Evolutionary conservation across 2,113 vertebrate genomes (phyloP).

Genomic region (Motacilla alba): DNA sequence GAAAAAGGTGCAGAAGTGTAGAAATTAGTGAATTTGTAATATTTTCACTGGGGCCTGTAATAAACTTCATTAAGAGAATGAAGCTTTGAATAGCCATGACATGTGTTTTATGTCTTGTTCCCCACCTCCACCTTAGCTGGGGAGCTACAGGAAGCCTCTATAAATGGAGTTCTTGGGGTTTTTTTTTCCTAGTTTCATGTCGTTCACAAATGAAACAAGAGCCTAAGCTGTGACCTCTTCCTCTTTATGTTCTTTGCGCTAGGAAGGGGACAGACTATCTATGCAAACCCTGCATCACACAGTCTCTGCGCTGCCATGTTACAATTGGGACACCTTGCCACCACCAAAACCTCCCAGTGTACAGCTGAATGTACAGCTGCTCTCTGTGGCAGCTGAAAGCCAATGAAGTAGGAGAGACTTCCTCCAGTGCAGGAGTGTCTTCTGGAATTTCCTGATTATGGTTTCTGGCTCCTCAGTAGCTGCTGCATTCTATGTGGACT

Average conservation of each 20-base stretch:
- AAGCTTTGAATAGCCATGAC: constrained; percentile 44
- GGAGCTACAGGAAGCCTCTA: background rate
- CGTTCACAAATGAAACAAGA: background rate
- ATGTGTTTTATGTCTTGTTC: background rate
- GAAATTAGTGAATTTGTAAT: background rate
- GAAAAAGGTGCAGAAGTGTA: background rate
- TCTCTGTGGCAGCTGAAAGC: background rate
- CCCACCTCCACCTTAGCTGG: background rate
- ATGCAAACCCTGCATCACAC: constrained; percentile 38
- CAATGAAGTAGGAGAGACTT: background rate
- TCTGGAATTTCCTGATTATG: background rate
- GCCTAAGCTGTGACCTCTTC: constrained; percentile 16
- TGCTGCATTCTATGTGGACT: fast-evolving
- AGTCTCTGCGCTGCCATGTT: background rate
- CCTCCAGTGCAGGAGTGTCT: background rate
- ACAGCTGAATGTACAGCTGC: background rate
- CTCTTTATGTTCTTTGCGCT: background rate
- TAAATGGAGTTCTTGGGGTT: background rate
- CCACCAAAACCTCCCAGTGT: background rate
- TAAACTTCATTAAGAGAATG: constrained; percentile 14
- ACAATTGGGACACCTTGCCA: background rate
- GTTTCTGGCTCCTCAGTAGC: background rate
- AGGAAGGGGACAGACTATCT: constrained; percentile 15
- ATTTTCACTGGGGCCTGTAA: constrained; percentile 25
- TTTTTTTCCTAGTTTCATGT: background rate